Conservation (phyloP, 2,797 vertebrate species). For the Falco naumanni region DNA sequence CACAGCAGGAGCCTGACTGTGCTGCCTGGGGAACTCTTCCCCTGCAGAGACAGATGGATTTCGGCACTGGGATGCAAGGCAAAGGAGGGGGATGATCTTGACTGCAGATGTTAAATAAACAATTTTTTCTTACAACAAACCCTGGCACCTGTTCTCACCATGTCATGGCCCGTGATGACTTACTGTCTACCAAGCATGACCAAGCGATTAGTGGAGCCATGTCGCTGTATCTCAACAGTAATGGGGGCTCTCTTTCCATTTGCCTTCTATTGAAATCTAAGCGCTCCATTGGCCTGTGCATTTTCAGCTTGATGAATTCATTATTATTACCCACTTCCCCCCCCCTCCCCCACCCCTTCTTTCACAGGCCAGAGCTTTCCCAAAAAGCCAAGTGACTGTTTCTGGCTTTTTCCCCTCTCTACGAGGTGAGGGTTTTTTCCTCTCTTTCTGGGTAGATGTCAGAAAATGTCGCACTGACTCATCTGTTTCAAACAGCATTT, state of each 20-base stretch:
- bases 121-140: conserved; percentile 80
- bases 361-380: conserved; percentile 56
- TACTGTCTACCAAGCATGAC: conserved; percentile 82
- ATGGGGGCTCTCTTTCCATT: conserved; percentile 82
- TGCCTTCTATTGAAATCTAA: conserved; percentile 78
- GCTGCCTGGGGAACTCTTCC: neutral
- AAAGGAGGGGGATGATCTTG: conserved; percentile 10
- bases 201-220: conserved; percentile 79
- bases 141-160: conserved; percentile 75
- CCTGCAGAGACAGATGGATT: neutral
- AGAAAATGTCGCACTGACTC: conserved; percentile 80
- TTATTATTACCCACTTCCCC: conserved; percentile 75
- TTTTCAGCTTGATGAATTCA: conserved; percentile 85
- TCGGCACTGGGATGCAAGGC: conserved; percentile 7
- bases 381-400: conserved; percentile 41
- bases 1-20: neutral
- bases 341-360: no score
- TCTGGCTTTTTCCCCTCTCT: neutral
- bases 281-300: conserved; percentile 79
- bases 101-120: conserved; percentile 77
- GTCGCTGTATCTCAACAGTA: conserved; percentile 75
- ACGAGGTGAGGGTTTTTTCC: neutral
- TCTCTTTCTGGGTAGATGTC: neutral
- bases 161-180: conserved; percentile 80
- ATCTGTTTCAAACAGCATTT: conserved; percentile 77